Conservation (phyloP, 2,113 vertebrate genomes). For the Elgaria multicarinata region DNA sequence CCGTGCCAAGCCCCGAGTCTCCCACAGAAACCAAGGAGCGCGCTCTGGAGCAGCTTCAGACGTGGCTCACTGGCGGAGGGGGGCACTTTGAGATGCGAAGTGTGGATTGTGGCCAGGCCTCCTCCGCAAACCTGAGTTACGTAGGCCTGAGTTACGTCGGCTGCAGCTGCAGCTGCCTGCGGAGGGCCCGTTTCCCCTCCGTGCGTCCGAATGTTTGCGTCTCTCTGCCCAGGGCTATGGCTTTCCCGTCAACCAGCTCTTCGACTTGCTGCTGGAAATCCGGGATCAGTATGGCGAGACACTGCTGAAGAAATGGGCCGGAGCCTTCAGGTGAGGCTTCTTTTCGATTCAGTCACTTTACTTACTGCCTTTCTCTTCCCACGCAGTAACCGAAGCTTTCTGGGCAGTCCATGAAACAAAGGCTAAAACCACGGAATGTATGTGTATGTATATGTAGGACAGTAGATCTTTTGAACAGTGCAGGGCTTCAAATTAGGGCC, state of each 20-base stretch:
- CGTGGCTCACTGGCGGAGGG: neutral
- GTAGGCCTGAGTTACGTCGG: neutral
- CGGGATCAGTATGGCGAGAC: conserved; percentile 96
- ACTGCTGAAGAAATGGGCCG: conserved; percentile 93
- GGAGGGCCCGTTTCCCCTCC: too few relatives aligned
- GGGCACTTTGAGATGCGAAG: neutral
- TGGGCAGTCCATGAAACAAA: neutral
- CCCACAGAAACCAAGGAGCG: neutral
- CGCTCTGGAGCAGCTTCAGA: neutral
- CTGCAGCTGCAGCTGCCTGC: too few relatives aligned
- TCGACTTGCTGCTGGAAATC: conserved; percentile 97
- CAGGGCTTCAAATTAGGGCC: too few relatives aligned
- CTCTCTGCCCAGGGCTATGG: conserved; percentile 86
- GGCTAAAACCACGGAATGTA: neutral
- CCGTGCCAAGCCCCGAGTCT: too few relatives aligned
- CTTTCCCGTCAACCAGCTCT: conserved; percentile 94
- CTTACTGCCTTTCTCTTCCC: neutral
- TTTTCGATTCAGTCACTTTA: rapidly evolving
- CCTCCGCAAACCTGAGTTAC: too few relatives aligned
- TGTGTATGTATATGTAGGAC: neutral
- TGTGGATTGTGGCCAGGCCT: rapidly evolving
- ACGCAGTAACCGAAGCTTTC: neutral
- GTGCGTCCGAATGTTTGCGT: neutral
- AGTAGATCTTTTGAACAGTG: too few relatives aligned
- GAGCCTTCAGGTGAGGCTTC: conserved; percentile 87